phyloP scores from a whole-genome alignment of 1,140 invertebrate genomes.

The Chelonus insularis region DNA sequence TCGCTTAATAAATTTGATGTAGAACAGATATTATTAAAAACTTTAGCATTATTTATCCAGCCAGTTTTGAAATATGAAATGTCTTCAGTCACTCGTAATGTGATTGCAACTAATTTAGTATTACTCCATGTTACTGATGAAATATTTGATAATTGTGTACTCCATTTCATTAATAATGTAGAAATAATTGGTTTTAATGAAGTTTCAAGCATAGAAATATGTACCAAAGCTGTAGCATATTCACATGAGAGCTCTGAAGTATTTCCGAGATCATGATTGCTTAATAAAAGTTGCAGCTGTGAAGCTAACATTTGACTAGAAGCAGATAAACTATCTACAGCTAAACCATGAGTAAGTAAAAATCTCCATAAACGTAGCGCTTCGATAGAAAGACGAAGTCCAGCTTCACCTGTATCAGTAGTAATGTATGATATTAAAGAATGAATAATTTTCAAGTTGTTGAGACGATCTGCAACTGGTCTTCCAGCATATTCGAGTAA shows the following conservation, averaged over 20 bases:
- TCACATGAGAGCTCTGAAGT: constrained; percentile 48
- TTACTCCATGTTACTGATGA: constrained; percentile 44
- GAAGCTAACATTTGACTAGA: constrained; percentile 39
- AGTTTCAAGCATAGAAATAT: constrained; percentile 36
- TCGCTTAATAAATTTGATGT: constrained; percentile 51
- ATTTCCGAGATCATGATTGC: constrained; percentile 43
- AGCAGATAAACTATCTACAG: constrained; percentile 43
- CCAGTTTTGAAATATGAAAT: constrained; percentile 33
- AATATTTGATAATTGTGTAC: constrained; percentile 43
- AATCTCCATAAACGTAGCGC: constrained; percentile 50
- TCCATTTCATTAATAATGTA: constrained; percentile 50
- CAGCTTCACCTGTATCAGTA: constrained; percentile 39
- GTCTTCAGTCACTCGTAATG: constrained; percentile 39
- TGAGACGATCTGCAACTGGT: constrained; percentile 40
- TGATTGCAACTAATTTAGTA: constrained; percentile 46
- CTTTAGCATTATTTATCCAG: constrained; percentile 39
- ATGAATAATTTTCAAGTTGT: constrained; percentile 45
- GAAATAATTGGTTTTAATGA: constrained; percentile 38
- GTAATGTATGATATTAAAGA: constrained; percentile 46
- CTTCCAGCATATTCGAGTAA: constrained; percentile 47
- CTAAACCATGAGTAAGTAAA: constrained; percentile 41
- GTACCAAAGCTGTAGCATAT: constrained; percentile 47
- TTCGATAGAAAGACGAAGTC: constrained; percentile 46
- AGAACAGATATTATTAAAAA: constrained; percentile 42
- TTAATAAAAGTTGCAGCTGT: constrained; percentile 44